These are phyloP conservation scores for Motacilla alba DNA, from an alignment of 2,113 vertebrate genomes.

Conservation along the genomic window DNA sequence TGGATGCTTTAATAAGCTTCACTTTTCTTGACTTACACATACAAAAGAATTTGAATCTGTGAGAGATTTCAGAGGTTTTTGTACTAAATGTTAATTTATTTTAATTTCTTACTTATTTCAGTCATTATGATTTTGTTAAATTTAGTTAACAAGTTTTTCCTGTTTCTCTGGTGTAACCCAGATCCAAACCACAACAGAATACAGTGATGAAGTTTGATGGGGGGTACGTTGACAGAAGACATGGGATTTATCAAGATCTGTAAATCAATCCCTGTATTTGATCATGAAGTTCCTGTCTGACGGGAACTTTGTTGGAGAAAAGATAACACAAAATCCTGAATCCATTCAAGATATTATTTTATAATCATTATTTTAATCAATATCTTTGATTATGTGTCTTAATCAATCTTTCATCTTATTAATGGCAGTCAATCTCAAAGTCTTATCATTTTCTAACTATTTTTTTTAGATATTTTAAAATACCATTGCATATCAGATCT, in stretches of 20 bases:
- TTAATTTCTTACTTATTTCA: not conserved
- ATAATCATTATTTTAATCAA: not conserved
- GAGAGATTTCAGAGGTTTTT: not conserved
- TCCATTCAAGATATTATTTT: not conserved
- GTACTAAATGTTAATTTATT: not conserved
- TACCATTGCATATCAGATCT: not conserved
- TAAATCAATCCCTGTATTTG: not conserved
- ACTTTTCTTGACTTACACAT: not conserved
- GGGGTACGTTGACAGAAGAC: not conserved
- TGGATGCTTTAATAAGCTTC: not conserved
- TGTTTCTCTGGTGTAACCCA: not conserved
- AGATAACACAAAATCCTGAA: not conserved
- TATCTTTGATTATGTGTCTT: not conserved
- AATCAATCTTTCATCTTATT: not conserved
- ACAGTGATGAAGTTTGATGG: not conserved
- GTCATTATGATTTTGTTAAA: not conserved
- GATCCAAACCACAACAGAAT: not conserved
- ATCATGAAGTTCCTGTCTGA: not conserved
- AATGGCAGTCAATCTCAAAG: not conserved
- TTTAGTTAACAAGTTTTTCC: not conserved
- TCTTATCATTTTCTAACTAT: not conserved
- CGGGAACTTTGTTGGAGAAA: not conserved
- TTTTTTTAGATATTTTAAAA: not conserved
- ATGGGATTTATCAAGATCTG: not conserved
- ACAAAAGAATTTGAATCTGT: not conserved